Percentiles rank a stretch among this genome's conserved stretches.
phyloP scores from a whole-genome alignment of 2,113 vertebrate species.

The Heterochromis multidens region DNA sequence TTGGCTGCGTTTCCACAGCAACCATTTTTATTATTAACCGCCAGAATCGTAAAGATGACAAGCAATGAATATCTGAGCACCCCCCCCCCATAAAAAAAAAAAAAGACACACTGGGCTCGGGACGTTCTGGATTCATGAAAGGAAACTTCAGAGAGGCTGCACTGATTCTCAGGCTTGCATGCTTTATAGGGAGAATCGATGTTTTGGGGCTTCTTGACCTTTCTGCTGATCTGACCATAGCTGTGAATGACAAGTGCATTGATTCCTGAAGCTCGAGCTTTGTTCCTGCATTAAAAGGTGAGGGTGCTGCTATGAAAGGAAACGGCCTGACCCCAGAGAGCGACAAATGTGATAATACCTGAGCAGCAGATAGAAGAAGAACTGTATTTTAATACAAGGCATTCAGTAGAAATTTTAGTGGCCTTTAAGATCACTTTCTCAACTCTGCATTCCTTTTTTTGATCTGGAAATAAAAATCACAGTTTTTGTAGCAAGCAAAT shows the following conservation, averaged over 20 bases:
- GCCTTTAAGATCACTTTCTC: background rate
- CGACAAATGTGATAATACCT: background rate
- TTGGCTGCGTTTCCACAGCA: conserved; percentile 30
- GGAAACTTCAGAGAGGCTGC: background rate
- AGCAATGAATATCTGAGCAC: background rate
- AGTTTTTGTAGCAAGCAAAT: conserved; percentile 18
- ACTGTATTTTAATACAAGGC: background rate
- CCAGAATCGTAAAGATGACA: conserved; percentile 1
- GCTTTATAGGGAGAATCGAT: conserved; percentile 50
- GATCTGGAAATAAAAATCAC: background rate
- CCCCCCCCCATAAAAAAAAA: background rate
- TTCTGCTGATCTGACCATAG: conserved; percentile 60
- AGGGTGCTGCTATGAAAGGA: background rate
- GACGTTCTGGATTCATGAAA: background rate
- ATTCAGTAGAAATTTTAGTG: background rate
- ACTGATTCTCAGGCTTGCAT: background rate
- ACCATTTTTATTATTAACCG: conserved; percentile 13
- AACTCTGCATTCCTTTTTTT: background rate
- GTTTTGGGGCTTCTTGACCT: conserved; percentile 58
- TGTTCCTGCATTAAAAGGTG: conserved; percentile 50
- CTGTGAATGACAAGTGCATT: conserved; percentile 67
- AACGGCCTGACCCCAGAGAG: background rate
- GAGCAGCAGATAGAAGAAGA: background rate
- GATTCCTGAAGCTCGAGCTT: conserved; percentile 36
- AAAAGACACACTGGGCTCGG: background rate